Evolutionary conservation across 2,113 vertebrate genomes (phyloP).

Genomic region (Falcunculus frontatus): DNA sequence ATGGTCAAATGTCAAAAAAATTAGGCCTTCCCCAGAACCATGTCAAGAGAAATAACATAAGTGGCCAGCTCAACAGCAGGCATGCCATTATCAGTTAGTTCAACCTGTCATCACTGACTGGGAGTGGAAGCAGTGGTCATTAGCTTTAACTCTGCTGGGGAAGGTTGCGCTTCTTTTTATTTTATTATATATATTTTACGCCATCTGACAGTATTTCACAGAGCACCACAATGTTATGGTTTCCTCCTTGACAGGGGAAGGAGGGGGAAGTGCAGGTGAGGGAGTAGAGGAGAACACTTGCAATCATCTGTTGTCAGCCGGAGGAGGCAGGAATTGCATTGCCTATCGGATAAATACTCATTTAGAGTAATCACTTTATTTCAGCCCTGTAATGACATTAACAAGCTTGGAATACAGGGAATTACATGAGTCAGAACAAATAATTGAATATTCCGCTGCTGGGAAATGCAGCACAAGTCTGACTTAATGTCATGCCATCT

Average conservation of each 20-base stretch:
- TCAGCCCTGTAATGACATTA: conserved; percentile 87
- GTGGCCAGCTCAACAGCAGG: conserved; percentile 89
- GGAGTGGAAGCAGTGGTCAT: conserved; percentile 89
- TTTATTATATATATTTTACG: conserved; percentile 73
- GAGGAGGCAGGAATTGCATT: conserved; percentile 62
- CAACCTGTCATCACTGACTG: conserved; percentile 92
- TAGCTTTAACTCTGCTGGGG: conserved; percentile 81
- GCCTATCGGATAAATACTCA: conserved; percentile 81
- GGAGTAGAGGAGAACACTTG: conserved; percentile 19
- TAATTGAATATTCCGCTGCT: conserved; percentile 87
- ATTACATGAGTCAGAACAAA: conserved; percentile 86
- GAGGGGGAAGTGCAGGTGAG: conserved; percentile 29
- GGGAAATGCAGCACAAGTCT: conserved; percentile 68
- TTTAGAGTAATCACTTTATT: conserved; percentile 88
- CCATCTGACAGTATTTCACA: conserved; percentile 82
- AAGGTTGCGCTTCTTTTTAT: conserved; percentile 71
- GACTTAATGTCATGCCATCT: conserved; percentile 75
- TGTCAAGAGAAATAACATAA: conserved; percentile 97
- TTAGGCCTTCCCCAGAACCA: conserved; percentile 95
- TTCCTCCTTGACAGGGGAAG: conserved; percentile 68
- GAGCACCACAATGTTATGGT: conserved; percentile 61
- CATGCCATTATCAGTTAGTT: conserved; percentile 94
- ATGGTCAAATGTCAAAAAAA: conserved; percentile 99
- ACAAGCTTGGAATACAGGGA: conserved; percentile 87
- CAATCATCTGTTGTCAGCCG: conserved; percentile 64